A percentile compares a stretch with the other conserved stretches of the same genome.
phyloP scores from a whole-genome alignment of 1,140 invertebrate genomes.

The Drosophila sechellia region DNA sequence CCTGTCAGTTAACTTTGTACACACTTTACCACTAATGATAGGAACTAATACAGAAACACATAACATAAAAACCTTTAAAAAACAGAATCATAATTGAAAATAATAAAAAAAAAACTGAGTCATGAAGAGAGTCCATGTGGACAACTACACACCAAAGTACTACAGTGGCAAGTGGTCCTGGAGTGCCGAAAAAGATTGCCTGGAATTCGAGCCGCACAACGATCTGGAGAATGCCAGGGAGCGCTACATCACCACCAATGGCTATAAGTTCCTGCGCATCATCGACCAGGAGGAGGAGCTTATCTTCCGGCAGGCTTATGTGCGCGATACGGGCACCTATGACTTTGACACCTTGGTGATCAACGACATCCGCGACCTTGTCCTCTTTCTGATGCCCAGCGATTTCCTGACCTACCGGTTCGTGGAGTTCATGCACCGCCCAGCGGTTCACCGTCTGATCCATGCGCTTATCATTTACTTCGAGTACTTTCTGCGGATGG shows the following conservation, averaged over 20 bases:
- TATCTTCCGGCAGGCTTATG: constrained; percentile 69
- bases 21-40: background rate
- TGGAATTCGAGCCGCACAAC: constrained; percentile 58
- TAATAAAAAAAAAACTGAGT: background rate
- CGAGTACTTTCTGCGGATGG: constrained; percentile 73
- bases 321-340: constrained; percentile 34
- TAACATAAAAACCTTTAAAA: background rate
- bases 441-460: constrained; percentile 60
- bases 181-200: constrained; percentile 49
- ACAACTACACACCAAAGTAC: constrained; percentile 63
- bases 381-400: constrained; percentile 69
- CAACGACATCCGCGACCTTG: constrained; percentile 72
- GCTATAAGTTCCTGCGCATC: constrained; percentile 56
- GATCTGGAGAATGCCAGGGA: constrained; percentile 49
- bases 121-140: constrained; percentile 62
- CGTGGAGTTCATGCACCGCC: constrained; percentile 66
- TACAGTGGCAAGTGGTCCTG: constrained; percentile 72
- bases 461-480: constrained; percentile 79
- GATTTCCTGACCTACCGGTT: constrained; percentile 61
- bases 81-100: background rate
- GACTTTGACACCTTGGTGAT: constrained; percentile 70
- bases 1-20: background rate
- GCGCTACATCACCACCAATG: constrained; percentile 62
- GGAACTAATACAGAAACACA: background rate
- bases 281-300: constrained; percentile 76